Evolutionary conservation across 2,797 vertebrate genomes (phyloP).

Genomic region (Oreochromis mossambicus): DNA sequence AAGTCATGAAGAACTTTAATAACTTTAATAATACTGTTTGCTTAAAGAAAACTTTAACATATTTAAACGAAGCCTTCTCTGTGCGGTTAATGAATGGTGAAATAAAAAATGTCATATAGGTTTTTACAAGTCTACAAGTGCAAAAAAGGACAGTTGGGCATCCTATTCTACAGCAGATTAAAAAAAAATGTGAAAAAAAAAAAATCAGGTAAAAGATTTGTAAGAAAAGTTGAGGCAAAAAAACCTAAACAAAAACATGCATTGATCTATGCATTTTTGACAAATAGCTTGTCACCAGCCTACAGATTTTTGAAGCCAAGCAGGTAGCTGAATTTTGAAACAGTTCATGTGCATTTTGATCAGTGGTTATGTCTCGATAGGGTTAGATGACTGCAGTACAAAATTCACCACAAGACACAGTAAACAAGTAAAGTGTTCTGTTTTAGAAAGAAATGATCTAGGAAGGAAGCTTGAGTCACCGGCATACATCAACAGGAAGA

Average conservation of each 20-base stretch:
- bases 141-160: not conserved
- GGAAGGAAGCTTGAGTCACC: not conserved
- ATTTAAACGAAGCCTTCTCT: not conserved
- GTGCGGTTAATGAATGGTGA: not conserved
- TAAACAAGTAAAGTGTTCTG: not conserved
- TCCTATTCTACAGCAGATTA: not conserved
- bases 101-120: not conserved
- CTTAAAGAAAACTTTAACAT: not conserved
- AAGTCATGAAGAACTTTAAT: not conserved
- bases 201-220: not conserved
- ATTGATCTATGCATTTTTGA: not conserved
- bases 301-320: not conserved
- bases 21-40: not conserved
- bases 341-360: not conserved
- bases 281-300: not conserved
- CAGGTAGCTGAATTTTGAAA: not conserved
- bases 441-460: not conserved
- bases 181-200: too few relatives aligned
- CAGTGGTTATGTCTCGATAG: not conserved
- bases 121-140: not conserved
- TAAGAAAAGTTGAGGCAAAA: rapidly evolving
- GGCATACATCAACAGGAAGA: not conserved
- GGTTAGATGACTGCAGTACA: not conserved
- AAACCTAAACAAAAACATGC: not conserved
- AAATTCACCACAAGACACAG: not conserved